Evolutionary conservation across 2,113 vertebrate species (phyloP).

Genomic region (Myrmophylax atrothorax): DNA sequence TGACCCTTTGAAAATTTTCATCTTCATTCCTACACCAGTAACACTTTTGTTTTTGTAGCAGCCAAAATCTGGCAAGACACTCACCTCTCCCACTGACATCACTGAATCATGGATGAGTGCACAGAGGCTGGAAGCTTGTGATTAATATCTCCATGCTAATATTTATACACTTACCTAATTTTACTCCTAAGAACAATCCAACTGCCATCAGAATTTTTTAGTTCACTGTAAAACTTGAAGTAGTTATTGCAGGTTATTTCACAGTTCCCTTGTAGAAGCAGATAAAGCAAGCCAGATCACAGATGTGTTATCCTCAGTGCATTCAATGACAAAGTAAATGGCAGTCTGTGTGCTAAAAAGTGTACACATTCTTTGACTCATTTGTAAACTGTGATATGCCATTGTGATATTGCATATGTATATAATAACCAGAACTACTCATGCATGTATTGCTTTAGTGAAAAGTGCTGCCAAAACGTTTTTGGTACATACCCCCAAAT

Average conservation of each 20-base stretch:
- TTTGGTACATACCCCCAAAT: neutral
- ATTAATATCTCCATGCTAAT: neutral
- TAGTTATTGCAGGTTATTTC: neutral
- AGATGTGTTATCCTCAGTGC: neutral
- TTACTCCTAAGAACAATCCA: neutral
- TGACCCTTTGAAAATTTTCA: conserved; percentile 21
- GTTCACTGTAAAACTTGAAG: neutral
- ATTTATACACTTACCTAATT: neutral
- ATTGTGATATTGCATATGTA: neutral
- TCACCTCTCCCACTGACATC: conserved; percentile 13
- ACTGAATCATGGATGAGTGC: neutral
- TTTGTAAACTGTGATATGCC: neutral
- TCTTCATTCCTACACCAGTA: neutral
- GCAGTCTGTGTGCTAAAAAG: neutral
- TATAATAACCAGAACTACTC: neutral
- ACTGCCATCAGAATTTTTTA: neutral
- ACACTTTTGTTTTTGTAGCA: conserved; percentile 40
- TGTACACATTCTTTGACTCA: neutral
- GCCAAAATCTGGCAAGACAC: conserved; percentile 8
- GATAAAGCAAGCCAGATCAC: neutral
- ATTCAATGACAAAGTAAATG: neutral
- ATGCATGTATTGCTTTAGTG: neutral
- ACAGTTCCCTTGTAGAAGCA: neutral
- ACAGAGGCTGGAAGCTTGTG: neutral
- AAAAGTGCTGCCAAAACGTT: neutral